Base-by-base conservation (phyloP, 2,888 invertebrate genomes). In the Andrena trimmerana region DNA sequence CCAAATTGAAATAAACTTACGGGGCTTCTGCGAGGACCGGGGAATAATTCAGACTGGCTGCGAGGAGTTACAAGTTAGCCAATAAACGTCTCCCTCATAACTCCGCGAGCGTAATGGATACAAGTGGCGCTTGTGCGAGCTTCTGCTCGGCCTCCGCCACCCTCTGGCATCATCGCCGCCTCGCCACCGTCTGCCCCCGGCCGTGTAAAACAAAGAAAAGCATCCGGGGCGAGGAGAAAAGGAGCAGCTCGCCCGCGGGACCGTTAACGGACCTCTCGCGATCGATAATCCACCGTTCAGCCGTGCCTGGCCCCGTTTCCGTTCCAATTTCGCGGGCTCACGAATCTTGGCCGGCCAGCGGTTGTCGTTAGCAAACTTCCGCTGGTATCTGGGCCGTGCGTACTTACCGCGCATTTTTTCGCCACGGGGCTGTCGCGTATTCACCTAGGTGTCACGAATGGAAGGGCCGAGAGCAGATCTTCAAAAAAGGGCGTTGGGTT, bases 11-110 rank as follows among this genome's bases (percentile, higher is more conserved):
- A 91, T 90, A 90, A 91, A 90, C 87, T 90, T 89, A 86, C 84
- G 82, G 85, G 88, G 85, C 84, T 87, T 81, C 83, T 74, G 85
- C 79, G 84, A 87, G 90, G 88, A 85, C 90, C 83, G 76, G 77
- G 81, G 86, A 89, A 91, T 90, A 90, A 90, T 91, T 90, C 88
- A 88, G 86, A 83, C 84, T 69, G 83, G 73, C 80, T 84, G 71
- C 87, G 81, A 85, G 85, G 86, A 90, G 90, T 90, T 90, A 90
- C 90, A 90, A 91, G 91, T 90, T 89, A 85, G 86, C 90, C 91
- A 90, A 90, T 91, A 91, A 91, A 91, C 88, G 91, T 91, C 90
- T 88, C 84, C 89, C 89, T 90, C 90, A 83, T 91, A 91, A 90
- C 90, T 91, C 84, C 87, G 70, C 80, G 81, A 65, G 80, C 84